Percentiles rank a stretch among this genome's conserved stretches.
Conservation (phyloP, 2,113 vertebrate species). For the Dendrocopos noguchii region DNA sequence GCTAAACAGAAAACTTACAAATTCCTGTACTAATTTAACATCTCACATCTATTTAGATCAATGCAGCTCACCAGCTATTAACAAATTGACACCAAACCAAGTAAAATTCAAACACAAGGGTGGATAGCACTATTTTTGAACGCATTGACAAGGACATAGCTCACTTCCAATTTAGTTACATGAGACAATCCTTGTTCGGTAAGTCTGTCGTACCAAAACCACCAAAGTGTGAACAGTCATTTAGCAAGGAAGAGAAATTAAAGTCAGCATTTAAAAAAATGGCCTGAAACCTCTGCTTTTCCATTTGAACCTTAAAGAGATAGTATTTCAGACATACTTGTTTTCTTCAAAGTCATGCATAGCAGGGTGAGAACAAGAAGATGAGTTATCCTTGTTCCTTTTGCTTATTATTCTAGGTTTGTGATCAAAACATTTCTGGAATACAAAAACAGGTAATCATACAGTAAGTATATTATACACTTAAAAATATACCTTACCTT, state of each 20-base stretch:
- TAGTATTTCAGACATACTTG: constrained; percentile 84
- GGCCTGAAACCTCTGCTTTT: neutral
- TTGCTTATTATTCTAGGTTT: constrained; percentile 99
- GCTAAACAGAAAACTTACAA: neutral
- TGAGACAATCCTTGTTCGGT: neutral
- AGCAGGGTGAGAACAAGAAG: constrained; percentile 92
- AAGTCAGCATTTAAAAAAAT: neutral
- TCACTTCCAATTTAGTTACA: neutral
- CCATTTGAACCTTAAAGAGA: neutral
- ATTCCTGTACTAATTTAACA: neutral
- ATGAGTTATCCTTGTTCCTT: constrained; percentile 90
- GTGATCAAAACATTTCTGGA: constrained; percentile 98
- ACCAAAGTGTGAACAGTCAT: neutral
- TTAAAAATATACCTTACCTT: neutral
- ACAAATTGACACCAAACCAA: neutral
- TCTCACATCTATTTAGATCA: neutral
- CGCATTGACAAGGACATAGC: neutral
- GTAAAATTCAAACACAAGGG: neutral
- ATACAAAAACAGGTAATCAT: constrained; percentile 60
- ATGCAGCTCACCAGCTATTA: neutral
- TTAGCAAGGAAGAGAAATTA: neutral
- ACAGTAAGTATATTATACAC: neutral
- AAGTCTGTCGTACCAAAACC: neutral
- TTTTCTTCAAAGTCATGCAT: constrained; percentile 94
- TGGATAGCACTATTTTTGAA: neutral